Base-by-base conservation (phyloP, 2,888 invertebrate genomes). In the Trachelus tabidus region DNA sequence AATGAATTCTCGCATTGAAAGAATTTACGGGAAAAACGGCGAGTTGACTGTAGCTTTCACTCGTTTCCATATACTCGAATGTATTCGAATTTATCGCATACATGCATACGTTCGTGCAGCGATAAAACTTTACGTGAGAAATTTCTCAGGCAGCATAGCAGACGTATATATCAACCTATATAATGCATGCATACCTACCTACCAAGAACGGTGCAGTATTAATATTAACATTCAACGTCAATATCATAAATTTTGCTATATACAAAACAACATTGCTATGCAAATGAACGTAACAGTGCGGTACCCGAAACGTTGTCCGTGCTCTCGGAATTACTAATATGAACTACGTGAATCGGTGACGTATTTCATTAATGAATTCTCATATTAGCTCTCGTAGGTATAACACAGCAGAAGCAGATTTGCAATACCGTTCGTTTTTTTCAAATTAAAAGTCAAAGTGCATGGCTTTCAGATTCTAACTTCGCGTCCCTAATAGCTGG, bases 201-300 rank as follows among this genome's bases (percentile, higher is more conserved):
- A 56, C 23, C 40, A 23, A 2, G 2, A 6, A 23, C 71, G 31
- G 11, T 71, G 31, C 30, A 71, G 68, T 79, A 80, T 85, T 85
- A 83, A 84, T 84, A 83, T 80, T 76, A 85, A 85, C 79, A 69
- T 23, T 40, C 30, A 73, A 77, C 75, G 81, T 84, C 85, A 78
- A 81, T 84, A 84, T 75, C 78, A 82, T 82, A 84, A 82, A 85
- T 85, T 82, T 80, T 23, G 56, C 31, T 12, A 71, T 56, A 56
- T 6, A 75, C 81, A 71, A 84, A 81, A 83, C 80, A 79, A 75
- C 71, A 40, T 30, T 68, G 30, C 71, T 73, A 79, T 80, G 81
- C 79, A 75, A 79, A 81, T 73, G 73, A 81, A 78, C 35, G 56
- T 68, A 31, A 75, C 68, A 35, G 68, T 34, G 35, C n/a, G 23